Conservation (phyloP, 2,113 vertebrate species). For the Lathamus discolor region DNA sequence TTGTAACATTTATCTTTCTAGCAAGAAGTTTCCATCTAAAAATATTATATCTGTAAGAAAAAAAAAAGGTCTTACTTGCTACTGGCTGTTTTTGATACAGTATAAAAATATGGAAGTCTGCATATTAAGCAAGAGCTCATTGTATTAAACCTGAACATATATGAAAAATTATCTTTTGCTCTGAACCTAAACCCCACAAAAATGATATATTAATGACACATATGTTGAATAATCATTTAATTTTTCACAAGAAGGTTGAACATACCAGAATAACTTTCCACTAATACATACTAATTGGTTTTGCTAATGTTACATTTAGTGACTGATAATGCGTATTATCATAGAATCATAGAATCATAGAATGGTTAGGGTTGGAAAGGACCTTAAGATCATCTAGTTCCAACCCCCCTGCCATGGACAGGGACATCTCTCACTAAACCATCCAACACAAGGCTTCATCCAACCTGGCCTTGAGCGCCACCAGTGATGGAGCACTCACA, state of each 20-base stretch:
- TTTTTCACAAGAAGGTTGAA: not conserved
- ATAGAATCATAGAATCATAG: too few relatives aligned
- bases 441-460: too few relatives aligned
- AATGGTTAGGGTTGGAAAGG: too few relatives aligned
- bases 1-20: not conserved
- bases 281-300: not conserved
- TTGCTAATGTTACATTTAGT: not conserved
- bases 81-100: not conserved
- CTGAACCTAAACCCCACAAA: not conserved
- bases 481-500: too few relatives aligned
- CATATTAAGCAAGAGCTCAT: not conserved
- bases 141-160: not conserved
- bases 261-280: not conserved
- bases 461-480: too few relatives aligned
- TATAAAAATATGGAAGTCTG: not conserved
- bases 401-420: too few relatives aligned
- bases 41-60: not conserved
- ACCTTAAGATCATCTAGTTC: too few relatives aligned
- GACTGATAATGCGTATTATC: not conserved
- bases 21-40: not conserved
- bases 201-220: not conserved
- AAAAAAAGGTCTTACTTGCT: not conserved
- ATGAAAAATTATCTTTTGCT: not conserved
- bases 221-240: rapidly evolving
- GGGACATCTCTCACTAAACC: too few relatives aligned